These are phyloP conservation scores for Harlomillsia oculata DNA, from an alignment of 1,140 invertebrate genomes.

Conservation along the genomic window DNA sequence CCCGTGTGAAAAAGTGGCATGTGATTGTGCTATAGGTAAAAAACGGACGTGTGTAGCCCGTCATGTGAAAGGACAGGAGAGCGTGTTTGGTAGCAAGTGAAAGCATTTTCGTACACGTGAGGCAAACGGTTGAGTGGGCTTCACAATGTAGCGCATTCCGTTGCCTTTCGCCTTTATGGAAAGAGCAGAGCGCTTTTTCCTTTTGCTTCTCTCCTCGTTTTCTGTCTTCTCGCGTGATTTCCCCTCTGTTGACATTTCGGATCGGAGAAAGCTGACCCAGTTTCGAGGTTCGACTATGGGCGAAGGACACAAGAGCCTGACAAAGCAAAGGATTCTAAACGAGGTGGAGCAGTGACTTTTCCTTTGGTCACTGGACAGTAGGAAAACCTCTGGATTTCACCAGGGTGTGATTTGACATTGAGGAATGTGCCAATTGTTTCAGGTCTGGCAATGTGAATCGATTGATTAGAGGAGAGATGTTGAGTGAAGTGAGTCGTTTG, in stretches of 20 bases:
- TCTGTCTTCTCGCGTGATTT: background rate
- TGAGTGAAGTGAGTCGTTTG: too few species aligned
- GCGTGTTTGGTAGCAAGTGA: conserved; percentile 7
- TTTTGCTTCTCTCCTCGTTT: too few species aligned
- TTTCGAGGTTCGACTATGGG: too few species aligned
- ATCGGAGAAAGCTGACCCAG: background rate
- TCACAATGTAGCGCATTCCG: background rate
- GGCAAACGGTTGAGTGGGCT: conserved; percentile 1
- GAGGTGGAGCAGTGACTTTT: background rate
- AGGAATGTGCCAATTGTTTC: background rate
- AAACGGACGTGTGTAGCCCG: too few species aligned
- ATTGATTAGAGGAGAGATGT: conserved; percentile 6
- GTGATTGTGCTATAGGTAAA: too few species aligned
- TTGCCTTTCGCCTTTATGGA: too few species aligned
- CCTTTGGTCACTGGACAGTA: too few species aligned
- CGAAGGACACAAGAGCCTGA: too few species aligned
- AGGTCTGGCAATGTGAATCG: conserved; percentile 4
- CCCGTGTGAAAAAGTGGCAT: too few species aligned
- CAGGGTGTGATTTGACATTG: background rate
- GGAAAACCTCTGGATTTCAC: background rate
- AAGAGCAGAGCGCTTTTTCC: too few species aligned
- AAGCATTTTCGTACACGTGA: conserved; percentile 18
- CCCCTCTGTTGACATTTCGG: conserved; percentile 3
- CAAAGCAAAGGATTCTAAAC: background rate
- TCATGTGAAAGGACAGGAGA: background rate